phyloP scores from a whole-genome alignment of 2,797 vertebrate species.

The Naso thynnoides region DNA sequence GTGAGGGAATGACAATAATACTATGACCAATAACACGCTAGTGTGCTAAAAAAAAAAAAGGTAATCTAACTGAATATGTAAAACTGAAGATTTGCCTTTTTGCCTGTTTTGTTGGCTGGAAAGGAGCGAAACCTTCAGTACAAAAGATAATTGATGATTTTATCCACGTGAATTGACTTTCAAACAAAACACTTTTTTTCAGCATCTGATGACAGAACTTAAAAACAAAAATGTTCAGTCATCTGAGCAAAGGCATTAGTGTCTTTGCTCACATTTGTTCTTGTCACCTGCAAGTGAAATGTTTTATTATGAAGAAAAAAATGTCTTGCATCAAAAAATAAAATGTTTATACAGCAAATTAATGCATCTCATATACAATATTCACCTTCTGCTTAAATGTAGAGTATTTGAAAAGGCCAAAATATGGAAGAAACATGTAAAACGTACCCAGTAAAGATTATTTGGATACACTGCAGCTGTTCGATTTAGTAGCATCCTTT shows the following conservation, averaged over 20 bases:
- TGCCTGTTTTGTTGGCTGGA: constrained; percentile 26
- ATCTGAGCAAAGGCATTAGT: constrained; percentile 1
- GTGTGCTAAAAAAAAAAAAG: constrained; percentile 34
- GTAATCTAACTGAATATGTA: constrained; percentile 41
- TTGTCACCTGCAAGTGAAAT: constrained; percentile 14
- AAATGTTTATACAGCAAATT: background rate
- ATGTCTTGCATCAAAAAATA: background rate
- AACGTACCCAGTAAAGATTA: background rate
- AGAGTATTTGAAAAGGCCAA: background rate
- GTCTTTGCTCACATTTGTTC: background rate
- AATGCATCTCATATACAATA: background rate
- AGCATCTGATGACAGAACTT: constrained; percentile 19
- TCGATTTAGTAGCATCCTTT: background rate
- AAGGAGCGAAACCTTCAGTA: constrained; percentile 24
- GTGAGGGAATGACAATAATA: constrained; percentile 50
- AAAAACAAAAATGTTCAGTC: constrained; percentile 14
- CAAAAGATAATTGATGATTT: constrained; percentile 24
- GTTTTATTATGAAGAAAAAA: constrained; percentile 16
- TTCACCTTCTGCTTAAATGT: background rate
- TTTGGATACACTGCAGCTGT: background rate
- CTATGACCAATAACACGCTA: constrained; percentile 42
- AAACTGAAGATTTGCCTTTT: constrained; percentile 41
- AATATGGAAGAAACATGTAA: background rate
- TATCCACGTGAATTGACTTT: constrained; percentile 34
- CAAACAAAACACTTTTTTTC: constrained; percentile 33